phyloP scores from a whole-genome alignment of 2,113 vertebrate species.

The Nannospalax galili region DNA sequence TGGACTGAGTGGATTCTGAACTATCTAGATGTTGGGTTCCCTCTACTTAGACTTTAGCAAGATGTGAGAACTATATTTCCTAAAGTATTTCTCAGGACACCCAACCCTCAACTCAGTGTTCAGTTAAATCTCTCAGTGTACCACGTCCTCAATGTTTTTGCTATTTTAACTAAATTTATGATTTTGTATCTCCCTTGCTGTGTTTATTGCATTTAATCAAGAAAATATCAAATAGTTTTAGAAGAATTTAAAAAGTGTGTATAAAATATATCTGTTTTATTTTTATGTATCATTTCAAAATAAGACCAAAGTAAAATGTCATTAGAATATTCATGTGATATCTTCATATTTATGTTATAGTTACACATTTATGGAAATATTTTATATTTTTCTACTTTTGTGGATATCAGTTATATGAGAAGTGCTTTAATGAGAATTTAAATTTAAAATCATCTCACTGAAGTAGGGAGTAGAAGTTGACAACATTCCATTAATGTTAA shows the following conservation, averaged over 20 bases:
- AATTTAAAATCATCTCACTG: conserved; percentile 28
- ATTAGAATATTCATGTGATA: not conserved
- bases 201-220: not conserved
- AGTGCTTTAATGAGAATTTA: not conserved
- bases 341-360: not conserved
- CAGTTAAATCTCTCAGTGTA: not conserved
- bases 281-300: not conserved
- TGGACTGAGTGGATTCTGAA: too few relatives aligned
- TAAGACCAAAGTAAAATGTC: not conserved
- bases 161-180: not conserved
- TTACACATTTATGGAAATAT: not conserved
- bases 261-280: not conserved
- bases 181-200: not conserved
- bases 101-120: not conserved
- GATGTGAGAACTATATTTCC: not conserved
- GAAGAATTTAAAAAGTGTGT: not conserved
- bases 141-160: not conserved
- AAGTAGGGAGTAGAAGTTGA: conserved; percentile 31
- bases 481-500: not conserved
- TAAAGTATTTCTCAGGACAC: not conserved
- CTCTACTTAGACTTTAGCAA: too few relatives aligned
- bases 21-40: fast-evolving
- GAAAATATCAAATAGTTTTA: not conserved
- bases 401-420: not conserved
- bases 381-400: not conserved